These are phyloP conservation scores for Furcifer pardalis DNA, from an alignment of 2,797 vertebrate species.

Conservation along the genomic window DNA sequence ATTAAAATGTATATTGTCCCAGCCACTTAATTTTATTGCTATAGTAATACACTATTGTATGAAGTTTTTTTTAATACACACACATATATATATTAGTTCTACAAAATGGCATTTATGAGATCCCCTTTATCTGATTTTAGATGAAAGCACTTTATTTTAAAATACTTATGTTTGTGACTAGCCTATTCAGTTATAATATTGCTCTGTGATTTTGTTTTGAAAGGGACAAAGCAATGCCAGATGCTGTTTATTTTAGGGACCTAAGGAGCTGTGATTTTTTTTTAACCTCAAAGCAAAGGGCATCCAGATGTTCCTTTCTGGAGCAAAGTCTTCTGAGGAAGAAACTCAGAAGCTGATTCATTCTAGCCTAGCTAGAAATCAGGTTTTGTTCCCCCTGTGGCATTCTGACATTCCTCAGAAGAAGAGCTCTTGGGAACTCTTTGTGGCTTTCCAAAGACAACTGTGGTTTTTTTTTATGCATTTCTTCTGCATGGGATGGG, in stretches of 20 bases:
- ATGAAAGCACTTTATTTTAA: constrained; percentile 78
- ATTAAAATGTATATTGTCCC: constrained; percentile 45
- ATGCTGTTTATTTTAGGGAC: rapidly evolving
- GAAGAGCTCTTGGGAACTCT: not conserved
- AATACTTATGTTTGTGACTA: constrained; percentile 25
- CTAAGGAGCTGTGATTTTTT: constrained; percentile 2
- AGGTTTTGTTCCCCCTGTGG: not conserved
- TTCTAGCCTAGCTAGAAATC: not conserved
- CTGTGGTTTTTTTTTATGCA: not conserved
- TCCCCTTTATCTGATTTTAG: constrained; percentile 63
- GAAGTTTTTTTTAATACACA: constrained; percentile 23
- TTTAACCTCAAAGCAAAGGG: not conserved
- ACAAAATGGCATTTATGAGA: constrained; percentile 44
- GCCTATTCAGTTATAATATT: constrained; percentile 36
- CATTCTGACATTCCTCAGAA: not conserved
- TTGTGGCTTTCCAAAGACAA: not conserved
- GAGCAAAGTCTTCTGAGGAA: not conserved
- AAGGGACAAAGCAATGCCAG: not conserved
- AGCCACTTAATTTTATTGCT: constrained; percentile 54
- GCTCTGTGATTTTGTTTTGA: not conserved
- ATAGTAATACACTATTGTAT: constrained; percentile 25
- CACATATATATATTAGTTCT: constrained; percentile 41
- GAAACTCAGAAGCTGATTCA: not conserved
- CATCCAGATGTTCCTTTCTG: not conserved
- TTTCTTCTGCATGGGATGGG: not conserved